Evolutionary conservation across 1,140 invertebrate genomes (phyloP).

Genomic region (Lucilia sericata): DNA sequence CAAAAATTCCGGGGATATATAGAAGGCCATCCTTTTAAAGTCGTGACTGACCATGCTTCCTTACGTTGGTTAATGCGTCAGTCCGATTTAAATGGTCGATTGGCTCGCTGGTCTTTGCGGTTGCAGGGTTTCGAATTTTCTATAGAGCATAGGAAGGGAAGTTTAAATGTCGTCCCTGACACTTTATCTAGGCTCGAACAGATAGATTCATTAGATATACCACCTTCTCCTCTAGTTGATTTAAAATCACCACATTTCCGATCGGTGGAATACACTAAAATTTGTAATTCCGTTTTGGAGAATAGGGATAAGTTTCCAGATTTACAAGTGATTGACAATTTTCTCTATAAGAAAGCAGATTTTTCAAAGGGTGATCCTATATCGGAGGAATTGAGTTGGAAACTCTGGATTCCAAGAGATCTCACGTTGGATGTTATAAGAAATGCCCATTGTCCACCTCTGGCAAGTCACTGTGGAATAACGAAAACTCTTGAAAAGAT

Average conservation of each 20-base stretch:
- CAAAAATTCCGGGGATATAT: slow-evolving; percentile 68
- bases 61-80: slow-evolving; percentile 53
- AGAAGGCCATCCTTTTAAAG: slow-evolving; percentile 61
- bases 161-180: slow-evolving; percentile 25
- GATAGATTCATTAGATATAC: background rate
- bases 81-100: slow-evolving; percentile 53
- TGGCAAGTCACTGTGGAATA: too few species aligned
- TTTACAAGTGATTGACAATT: background rate
- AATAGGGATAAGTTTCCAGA: slow-evolving; percentile 33
- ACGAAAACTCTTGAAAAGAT: too few species aligned
- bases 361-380: background rate
- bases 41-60: slow-evolving; percentile 61
- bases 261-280: too few species aligned
- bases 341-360: background rate
- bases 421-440: background rate
- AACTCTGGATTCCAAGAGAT: background rate
- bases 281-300: too few species aligned
- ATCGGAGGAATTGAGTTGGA: background rate
- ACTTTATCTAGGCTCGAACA: background rate
- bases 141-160: slow-evolving; percentile 22
- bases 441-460: background rate
- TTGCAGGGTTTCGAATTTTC: slow-evolving; percentile 20
- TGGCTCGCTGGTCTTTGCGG: slow-evolving; percentile 57
- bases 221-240: too few species aligned
- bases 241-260: too few species aligned